phyloP scores from a whole-genome alignment of 2,797 vertebrate genomes.

The Brachyrhaphis roseni region DNA sequence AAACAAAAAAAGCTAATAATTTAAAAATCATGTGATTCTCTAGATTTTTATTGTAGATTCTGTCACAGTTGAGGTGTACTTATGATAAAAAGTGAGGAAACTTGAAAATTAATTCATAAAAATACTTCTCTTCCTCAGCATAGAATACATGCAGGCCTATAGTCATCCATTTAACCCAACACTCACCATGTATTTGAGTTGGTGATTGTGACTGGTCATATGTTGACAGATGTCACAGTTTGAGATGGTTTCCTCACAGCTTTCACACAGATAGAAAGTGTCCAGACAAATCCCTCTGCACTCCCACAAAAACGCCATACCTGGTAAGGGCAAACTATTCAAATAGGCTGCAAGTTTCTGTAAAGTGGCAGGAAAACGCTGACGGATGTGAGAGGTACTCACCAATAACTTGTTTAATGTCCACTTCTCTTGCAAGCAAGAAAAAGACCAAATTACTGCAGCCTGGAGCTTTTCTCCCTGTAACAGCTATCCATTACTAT shows the following conservation, averaged over 20 bases:
- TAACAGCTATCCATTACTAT: neutral
- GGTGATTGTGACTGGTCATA: slow-evolving; percentile 49
- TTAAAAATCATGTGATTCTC: too few relatives aligned
- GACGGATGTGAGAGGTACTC: slow-evolving; percentile 21
- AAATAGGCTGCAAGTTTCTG: neutral
- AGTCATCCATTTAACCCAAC: neutral
- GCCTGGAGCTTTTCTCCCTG: slow-evolving; percentile 31
- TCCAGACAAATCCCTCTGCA: slow-evolving; percentile 32
- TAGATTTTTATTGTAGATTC: too few relatives aligned
- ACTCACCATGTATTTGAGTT: slow-evolving; percentile 56
- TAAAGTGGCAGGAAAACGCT: neutral
- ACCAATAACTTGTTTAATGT: slow-evolving; percentile 56
- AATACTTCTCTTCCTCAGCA: neutral
- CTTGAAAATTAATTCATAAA: neutral
- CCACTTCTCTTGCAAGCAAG: slow-evolving; percentile 26
- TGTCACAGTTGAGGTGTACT: too few relatives aligned
- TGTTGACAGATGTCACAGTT: slow-evolving; percentile 48
- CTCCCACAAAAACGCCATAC: slow-evolving; percentile 65
- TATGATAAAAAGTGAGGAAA: too few relatives aligned
- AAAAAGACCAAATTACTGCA: slow-evolving; percentile 51
- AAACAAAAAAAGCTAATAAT: too few relatives aligned
- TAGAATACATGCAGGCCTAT: neutral
- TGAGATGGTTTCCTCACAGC: slow-evolving; percentile 50
- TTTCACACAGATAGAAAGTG: slow-evolving; percentile 67
- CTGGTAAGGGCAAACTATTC: slow-evolving; percentile 39